phyloP scores from a whole-genome alignment of 2,888 invertebrate species.

The Lithophane ornitopus region DNA sequence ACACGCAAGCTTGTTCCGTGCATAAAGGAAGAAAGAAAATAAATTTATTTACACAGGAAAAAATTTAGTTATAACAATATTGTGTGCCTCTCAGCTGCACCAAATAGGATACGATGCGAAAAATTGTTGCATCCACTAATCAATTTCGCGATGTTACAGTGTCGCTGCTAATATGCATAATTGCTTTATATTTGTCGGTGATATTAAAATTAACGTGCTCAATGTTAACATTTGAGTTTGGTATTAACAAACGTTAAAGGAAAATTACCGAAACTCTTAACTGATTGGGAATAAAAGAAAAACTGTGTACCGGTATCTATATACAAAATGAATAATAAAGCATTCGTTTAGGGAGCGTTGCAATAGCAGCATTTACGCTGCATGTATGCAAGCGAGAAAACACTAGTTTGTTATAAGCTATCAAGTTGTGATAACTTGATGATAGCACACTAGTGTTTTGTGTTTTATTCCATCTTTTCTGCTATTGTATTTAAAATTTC shows the following conservation, averaged over 20 bases:
- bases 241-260: background rate
- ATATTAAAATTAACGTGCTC: too few relatives aligned
- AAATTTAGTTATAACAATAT: background rate
- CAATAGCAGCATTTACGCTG: background rate
- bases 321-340: background rate
- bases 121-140: background rate
- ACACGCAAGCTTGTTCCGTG: background rate
- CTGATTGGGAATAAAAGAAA: slow-evolving; percentile 31
- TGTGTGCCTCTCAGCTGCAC: background rate
- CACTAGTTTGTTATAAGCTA: background rate
- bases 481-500: background rate
- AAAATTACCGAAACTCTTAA: background rate
- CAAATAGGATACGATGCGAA: background rate
- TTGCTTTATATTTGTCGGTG: background rate
- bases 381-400: background rate
- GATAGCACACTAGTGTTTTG: too few relatives aligned
- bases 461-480: background rate
- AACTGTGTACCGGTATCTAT: slow-evolving; percentile 24
- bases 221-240: background rate
- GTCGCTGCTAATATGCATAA: background rate
- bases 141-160: background rate
- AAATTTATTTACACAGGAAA: too few relatives aligned
- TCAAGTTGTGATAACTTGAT: too few relatives aligned
- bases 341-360: background rate
- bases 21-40: background rate